These are phyloP conservation scores for Zingel zingel DNA, from an alignment of 2,113 vertebrate species.

Conservation along the genomic window DNA sequence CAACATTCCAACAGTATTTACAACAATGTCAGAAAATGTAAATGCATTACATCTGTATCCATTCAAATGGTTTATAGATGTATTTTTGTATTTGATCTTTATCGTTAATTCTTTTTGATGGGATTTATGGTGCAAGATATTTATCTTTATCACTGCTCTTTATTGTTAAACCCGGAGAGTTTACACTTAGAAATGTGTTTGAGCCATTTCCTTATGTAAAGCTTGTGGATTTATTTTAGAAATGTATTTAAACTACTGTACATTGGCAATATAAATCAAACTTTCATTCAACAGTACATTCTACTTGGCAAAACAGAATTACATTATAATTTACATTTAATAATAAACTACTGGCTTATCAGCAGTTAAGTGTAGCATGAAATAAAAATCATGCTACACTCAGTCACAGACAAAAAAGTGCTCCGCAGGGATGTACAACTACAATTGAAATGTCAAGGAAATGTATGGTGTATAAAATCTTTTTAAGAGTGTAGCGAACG, in stretches of 20 bases:
- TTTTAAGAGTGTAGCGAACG: constrained; percentile 65
- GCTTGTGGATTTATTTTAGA: not conserved
- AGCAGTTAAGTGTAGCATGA: constrained; percentile 54
- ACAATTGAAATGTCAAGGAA: constrained; percentile 76
- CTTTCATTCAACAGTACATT: constrained; percentile 1
- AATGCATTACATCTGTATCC: not conserved
- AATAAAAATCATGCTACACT: constrained; percentile 31
- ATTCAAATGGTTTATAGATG: not conserved
- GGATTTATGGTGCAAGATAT: not conserved
- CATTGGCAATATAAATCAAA: not conserved
- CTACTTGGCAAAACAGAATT: not conserved
- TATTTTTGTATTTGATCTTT: not conserved
- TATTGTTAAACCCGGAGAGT: not conserved
- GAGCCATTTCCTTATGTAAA: not conserved
- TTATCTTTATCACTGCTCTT: constrained; percentile 1
- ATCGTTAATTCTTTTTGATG: not conserved
- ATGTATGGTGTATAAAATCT: constrained; percentile 70
- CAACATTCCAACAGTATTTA: constrained; percentile 24
- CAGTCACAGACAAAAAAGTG: constrained; percentile 40
- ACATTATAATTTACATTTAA: constrained; percentile 18
- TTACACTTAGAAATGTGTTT: not conserved
- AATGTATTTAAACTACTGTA: not conserved
- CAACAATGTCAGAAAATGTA: constrained; percentile 12
- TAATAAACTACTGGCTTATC: constrained; percentile 53
- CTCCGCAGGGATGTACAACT: constrained; percentile 52